A percentile compares a stretch with the other conserved stretches of the same genome.
Evolutionary conservation across 92 coral and sea anemone species (phyloP).

Genomic region (Epizoanthus scotinus): DNA sequence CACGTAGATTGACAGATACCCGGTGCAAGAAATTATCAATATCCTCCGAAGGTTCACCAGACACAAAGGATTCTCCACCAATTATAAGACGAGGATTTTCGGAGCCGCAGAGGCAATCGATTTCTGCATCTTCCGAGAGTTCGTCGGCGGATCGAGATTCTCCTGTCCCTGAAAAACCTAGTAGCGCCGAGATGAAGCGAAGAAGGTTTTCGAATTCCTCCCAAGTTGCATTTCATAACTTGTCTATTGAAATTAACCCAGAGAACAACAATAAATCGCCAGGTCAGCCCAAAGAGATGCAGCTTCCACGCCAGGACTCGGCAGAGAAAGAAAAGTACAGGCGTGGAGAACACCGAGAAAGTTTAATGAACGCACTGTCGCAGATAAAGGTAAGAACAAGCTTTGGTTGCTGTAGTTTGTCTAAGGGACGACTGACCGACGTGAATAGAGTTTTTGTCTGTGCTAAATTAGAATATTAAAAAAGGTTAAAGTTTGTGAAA

Average conservation of each 20-base stretch:
- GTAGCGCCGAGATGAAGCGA: constrained; percentile 62
- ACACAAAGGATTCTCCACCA: constrained; percentile 41
- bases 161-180: constrained; percentile 25
- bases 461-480: too few relatives aligned
- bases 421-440: not conserved
- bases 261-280: constrained; percentile 13
- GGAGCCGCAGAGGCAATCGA: not conserved
- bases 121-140: constrained; percentile 31
- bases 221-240: constrained; percentile 48
- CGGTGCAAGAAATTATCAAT: constrained; percentile 59
- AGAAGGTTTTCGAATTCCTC: constrained; percentile 55
- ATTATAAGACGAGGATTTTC: constrained; percentile 27
- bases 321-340: constrained; percentile 20
- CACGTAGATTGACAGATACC: constrained; percentile 55
- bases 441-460: not conserved
- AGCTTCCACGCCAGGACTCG: not conserved
- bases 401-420: not conserved
- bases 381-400: constrained; percentile 72
- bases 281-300: not conserved
- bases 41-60: constrained; percentile 70
- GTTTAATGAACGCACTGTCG: constrained; percentile 75
- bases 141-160: constrained; percentile 23
- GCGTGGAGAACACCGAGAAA: constrained; percentile 59
- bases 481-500: too few relatives aligned
- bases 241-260: constrained; percentile 56